Evolutionary conservation across 2,797 vertebrate species (phyloP).

Genomic region (Myiotriccus ornatus): DNA sequence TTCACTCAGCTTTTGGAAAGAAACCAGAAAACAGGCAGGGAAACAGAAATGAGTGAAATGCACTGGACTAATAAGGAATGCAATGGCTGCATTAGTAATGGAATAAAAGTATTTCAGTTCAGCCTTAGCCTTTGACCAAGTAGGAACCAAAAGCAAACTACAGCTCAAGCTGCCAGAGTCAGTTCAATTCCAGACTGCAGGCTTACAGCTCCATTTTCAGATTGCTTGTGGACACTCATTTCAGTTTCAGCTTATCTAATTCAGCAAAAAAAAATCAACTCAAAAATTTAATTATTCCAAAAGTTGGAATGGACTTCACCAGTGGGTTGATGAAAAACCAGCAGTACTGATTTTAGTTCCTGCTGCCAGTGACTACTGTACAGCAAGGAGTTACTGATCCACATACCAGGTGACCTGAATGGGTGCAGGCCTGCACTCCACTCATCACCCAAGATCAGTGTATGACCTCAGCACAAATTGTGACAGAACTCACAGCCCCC

Average conservation of each 20-base stretch:
- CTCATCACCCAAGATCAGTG: not conserved
- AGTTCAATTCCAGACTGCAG: not conserved
- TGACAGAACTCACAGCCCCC: not conserved
- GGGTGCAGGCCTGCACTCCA: not conserved
- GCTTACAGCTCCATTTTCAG: not conserved
- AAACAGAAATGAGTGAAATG: not conserved
- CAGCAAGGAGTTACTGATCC: not conserved
- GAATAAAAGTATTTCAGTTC: not conserved
- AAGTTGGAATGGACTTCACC: not conserved
- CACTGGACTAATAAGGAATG: not conserved
- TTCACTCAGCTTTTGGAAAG: not conserved
- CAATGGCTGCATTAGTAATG: not conserved
- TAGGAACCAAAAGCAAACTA: not conserved
- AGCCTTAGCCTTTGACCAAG: not conserved
- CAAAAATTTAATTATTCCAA: not conserved
- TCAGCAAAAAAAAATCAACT: not conserved
- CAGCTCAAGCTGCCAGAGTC: not conserved
- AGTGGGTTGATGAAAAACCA: not conserved
- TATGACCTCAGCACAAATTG: not conserved
- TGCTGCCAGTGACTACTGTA: not conserved
- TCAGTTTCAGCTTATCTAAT: not conserved
- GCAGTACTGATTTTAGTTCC: not conserved
- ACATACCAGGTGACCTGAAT: not conserved
- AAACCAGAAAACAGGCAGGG: not conserved
- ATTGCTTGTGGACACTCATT: not conserved